Percentiles rank a stretch among this genome's conserved stretches.
Conservation (phyloP, 2,797 vertebrate species). For the Macropus fuliginosus region DNA sequence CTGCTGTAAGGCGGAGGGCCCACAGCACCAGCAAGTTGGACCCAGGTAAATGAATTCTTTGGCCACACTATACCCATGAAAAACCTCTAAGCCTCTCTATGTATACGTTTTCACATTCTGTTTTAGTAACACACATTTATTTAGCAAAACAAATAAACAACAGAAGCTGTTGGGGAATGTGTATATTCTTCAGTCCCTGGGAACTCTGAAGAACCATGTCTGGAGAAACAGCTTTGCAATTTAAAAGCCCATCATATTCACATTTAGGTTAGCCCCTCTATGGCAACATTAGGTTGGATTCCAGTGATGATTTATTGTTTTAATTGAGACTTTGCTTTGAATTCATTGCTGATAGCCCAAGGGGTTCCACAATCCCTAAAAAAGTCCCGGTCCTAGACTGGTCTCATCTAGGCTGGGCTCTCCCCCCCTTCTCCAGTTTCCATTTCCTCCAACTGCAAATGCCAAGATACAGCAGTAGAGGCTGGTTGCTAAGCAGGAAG, state of each 20-base stretch:
- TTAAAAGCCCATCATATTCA: constrained; percentile 61
- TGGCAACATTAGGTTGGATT: constrained; percentile 34
- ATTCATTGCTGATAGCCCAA: neutral
- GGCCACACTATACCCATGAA: neutral
- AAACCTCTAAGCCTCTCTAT: neutral
- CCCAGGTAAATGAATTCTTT: neutral
- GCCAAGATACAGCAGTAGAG: constrained; percentile 63
- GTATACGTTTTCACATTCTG: neutral
- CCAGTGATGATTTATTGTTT: constrained; percentile 59
- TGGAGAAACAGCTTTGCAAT: neutral
- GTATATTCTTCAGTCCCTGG: neutral
- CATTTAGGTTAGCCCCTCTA: constrained; percentile 46
- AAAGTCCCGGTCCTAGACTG: constrained; percentile 5
- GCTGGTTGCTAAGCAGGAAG: constrained; percentile 16
- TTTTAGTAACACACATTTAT: neutral
- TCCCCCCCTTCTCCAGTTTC: constrained; percentile 1
- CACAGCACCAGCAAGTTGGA: neutral
- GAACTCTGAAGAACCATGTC: neutral
- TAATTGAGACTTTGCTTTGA: constrained; percentile 69
- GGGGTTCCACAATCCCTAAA: neutral
- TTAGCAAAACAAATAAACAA: constrained; percentile 1
- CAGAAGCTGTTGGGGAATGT: neutral
- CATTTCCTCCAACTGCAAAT: neutral
- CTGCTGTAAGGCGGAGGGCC: neutral
- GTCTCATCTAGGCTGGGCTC: constrained; percentile 9